Percentiles rank a stretch among this genome's conserved stretches.
These are phyloP conservation scores for Lymantria dispar DNA, from an alignment of 2,888 invertebrate species.

Conservation along the genomic window DNA sequence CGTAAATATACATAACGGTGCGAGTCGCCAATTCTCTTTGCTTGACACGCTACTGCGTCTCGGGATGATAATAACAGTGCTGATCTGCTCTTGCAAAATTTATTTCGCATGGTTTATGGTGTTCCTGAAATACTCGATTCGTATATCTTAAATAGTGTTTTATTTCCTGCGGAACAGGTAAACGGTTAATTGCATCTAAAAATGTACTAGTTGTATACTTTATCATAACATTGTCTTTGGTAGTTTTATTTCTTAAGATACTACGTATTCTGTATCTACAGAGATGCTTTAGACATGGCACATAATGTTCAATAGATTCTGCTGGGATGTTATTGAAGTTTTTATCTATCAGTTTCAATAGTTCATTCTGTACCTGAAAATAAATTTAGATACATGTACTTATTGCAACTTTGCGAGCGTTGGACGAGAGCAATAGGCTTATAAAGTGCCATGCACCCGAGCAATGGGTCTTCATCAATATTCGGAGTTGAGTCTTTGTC, in stretches of 20 bases:
- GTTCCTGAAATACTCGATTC: too few relatives aligned
- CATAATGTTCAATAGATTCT: constrained; percentile 39
- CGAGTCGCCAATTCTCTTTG: constrained; percentile 9
- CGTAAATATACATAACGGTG: too few relatives aligned
- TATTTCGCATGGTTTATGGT: too few relatives aligned
- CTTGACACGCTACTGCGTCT: too few relatives aligned
- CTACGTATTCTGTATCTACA: constrained; percentile 55
- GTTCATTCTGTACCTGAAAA: constrained; percentile 55
- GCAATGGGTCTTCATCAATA: too few relatives aligned
- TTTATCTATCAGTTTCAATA: constrained; percentile 53
- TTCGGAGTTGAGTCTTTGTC: too few relatives aligned
- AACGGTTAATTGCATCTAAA: constrained; percentile 41
- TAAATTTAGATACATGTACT: too few relatives aligned
- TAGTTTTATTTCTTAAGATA: constrained; percentile 36
- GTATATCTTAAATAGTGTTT: constrained; percentile 58
- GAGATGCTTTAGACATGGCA: constrained; percentile 60
- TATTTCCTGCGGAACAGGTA: constrained; percentile 53
- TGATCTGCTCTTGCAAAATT: too few relatives aligned
- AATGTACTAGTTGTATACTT: constrained; percentile 41
- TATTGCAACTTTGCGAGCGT: too few relatives aligned
- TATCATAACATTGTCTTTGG: background rate
- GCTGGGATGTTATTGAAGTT: constrained; percentile 30
- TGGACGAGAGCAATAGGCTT: too few relatives aligned
- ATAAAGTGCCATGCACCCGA: too few relatives aligned
- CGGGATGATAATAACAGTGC: too few relatives aligned